These are phyloP conservation scores for Cnemophilus loriae DNA, from an alignment of 2,113 vertebrate genomes.

Conservation along the genomic window DNA sequence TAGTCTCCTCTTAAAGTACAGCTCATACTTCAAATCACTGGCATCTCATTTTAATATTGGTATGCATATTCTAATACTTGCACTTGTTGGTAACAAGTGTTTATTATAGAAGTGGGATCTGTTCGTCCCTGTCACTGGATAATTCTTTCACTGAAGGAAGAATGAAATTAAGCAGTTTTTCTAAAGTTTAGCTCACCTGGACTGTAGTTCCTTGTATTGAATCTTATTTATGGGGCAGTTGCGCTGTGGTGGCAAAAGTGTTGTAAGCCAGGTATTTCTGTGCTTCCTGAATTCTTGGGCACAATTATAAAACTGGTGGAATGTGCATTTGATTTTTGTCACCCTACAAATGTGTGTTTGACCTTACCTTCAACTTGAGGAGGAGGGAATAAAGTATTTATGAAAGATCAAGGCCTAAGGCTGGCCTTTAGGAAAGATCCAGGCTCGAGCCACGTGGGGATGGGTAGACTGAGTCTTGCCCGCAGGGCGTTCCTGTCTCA, in stretches of 20 bases:
- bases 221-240: background rate
- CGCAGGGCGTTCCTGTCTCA: background rate
- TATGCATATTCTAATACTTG: background rate
- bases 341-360: background rate
- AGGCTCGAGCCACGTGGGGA: accelerated
- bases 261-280: background rate
- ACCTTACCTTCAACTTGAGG: background rate
- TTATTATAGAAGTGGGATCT: background rate
- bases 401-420: background rate
- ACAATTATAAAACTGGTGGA: background rate
- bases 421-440: background rate
- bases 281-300: background rate
- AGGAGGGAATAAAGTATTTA: background rate
- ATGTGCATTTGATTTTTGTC: background rate
- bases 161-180: background rate
- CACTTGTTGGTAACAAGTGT: background rate
- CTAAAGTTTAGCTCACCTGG: background rate
- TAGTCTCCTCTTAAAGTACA: background rate
- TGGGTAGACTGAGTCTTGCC: background rate
- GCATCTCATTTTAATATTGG: background rate
- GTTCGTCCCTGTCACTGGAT: background rate
- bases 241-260: background rate
- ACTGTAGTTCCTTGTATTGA: background rate
- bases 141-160: background rate
- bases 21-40: background rate